Percentiles rank a stretch among this genome's conserved stretches.
Evolutionary conservation across 2,888 invertebrate genomes (phyloP).

Genomic region (Drosophila putrida): DNA sequence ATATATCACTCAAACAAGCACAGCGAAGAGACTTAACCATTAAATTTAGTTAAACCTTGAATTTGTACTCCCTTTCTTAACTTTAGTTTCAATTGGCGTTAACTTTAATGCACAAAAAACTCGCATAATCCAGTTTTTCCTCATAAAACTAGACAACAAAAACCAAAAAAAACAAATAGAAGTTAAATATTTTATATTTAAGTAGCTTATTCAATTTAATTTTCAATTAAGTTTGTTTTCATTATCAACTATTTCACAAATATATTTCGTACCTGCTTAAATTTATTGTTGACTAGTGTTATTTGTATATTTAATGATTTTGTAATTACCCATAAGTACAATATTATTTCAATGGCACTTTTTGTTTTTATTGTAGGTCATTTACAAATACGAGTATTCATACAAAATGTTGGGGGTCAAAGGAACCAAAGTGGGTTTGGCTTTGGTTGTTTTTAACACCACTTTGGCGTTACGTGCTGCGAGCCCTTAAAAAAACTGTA

Average conservation of each 20-base stretch:
- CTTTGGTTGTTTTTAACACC: slow-evolving; percentile 43
- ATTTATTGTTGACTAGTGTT: slow-evolving; percentile 9
- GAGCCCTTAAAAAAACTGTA: slow-evolving; percentile 42
- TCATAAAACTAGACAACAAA: slow-evolving; percentile 6
- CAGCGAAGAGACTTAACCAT: neutral
- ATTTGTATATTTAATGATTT: slow-evolving; percentile 65
- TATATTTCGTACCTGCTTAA: too few relatives aligned
- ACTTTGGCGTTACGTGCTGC: slow-evolving; percentile 60
- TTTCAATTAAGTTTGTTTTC: neutral
- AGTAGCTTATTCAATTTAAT: neutral
- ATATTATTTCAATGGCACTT: slow-evolving; percentile 71
- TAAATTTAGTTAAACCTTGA: neutral
- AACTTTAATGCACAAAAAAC: slow-evolving; percentile 37
- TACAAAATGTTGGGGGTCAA: neutral
- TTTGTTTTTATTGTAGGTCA: slow-evolving; percentile 44
- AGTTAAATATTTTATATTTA: too few relatives aligned
- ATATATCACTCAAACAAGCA: neutral
- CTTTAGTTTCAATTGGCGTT: slow-evolving; percentile 41
- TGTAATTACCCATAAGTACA: slow-evolving; percentile 72
- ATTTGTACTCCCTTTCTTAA: neutral
- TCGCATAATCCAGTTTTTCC: slow-evolving; percentile 49
- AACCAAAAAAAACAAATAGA: too few relatives aligned
- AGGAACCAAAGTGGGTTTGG: slow-evolving; percentile 29
- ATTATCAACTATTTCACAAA: too few relatives aligned
- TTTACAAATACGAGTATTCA: slow-evolving; percentile 40